Percentiles rank a stretch among this genome's conserved stretches.
Evolutionary conservation across 2,113 vertebrate species (phyloP).

Genomic region (Lasiurus borealis): DNA sequence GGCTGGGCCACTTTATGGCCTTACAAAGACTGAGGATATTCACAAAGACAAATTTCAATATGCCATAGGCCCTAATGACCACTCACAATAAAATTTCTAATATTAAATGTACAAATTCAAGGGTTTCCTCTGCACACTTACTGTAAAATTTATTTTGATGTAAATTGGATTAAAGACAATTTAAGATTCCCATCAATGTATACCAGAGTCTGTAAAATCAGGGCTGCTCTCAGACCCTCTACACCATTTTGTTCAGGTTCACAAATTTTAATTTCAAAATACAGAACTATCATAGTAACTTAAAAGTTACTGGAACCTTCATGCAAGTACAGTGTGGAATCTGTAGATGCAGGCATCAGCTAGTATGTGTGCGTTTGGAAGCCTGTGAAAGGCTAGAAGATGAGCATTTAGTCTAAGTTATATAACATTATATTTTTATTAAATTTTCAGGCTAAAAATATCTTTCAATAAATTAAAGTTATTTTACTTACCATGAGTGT

Average conservation of each 20-base stretch:
- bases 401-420: not conserved
- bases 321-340: not conserved
- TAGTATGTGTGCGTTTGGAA: not conserved
- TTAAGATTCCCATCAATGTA: not conserved
- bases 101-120: not conserved
- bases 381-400: not conserved
- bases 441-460: slow-evolving; percentile 61
- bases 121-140: not conserved
- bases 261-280: slow-evolving; percentile 49
- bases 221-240: not conserved
- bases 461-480: slow-evolving; percentile 23
- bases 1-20: not conserved
- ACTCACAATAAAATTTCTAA: not conserved
- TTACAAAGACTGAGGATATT: not conserved
- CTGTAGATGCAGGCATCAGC: not conserved
- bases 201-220: not conserved
- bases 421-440: slow-evolving; percentile 55
- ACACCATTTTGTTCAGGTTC: not conserved
- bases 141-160: not conserved
- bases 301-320: not conserved
- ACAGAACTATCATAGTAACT: not conserved
- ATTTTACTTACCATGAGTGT: slow-evolving; percentile 61
- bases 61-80: not conserved
- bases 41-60: not conserved
- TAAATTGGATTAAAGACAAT: not conserved